Conservation (phyloP, 2,888 invertebrate species). For the Chirona hameri region DNA sequence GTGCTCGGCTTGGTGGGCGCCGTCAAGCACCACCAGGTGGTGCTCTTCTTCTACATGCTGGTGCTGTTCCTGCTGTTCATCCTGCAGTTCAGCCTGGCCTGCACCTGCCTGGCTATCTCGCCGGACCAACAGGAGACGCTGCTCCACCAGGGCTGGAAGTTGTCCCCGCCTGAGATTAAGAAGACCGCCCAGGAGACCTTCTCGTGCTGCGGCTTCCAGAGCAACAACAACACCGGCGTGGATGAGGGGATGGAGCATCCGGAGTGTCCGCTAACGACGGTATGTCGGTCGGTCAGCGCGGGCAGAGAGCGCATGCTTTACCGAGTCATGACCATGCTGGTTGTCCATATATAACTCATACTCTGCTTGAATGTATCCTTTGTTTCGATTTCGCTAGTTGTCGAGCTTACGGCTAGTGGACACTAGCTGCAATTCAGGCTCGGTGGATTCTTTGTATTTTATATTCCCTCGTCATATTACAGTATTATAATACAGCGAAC, state of each 20-base stretch:
- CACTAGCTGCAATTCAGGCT: too few species aligned
- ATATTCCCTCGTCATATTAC: too few species aligned
- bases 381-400: too few species aligned
- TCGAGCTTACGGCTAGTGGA: too few species aligned
- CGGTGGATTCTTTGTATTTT: too few species aligned
- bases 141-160: constrained; percentile 81
- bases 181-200: constrained; percentile 73
- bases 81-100: constrained; percentile 92
- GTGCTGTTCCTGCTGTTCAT: constrained; percentile 88
- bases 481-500: too few species aligned
- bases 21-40: constrained; percentile 75
- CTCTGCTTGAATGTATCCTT: too few species aligned
- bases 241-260: constrained; percentile 48
- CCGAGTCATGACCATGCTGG: too few species aligned
- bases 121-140: constrained; percentile 77
- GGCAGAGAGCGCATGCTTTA: too few species aligned
- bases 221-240: constrained; percentile 48
- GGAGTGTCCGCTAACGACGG: constrained; percentile 33
- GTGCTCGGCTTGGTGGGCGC: constrained; percentile 85
- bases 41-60: constrained; percentile 70
- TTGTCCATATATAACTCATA: too few species aligned
- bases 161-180: constrained; percentile 63
- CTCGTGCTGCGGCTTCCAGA: constrained; percentile 76
- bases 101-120: constrained; percentile 89
- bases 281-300: too few species aligned